Base-by-base conservation (phyloP, 1,140 invertebrate genomes). In the Pseudomyrmex flavicornis region DNA sequence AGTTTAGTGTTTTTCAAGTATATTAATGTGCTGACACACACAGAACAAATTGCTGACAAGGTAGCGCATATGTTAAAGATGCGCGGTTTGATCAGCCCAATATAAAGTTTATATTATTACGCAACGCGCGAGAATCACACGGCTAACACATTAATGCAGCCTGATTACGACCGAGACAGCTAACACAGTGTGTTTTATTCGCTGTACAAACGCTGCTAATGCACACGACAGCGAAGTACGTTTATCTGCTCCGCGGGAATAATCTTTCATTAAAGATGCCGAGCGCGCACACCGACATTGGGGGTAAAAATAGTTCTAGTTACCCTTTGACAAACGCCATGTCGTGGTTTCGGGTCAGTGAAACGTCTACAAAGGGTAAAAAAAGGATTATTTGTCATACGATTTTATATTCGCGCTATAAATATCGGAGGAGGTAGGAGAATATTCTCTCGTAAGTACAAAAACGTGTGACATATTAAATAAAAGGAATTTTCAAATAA, bases 311-410 rank as follows among this genome's bases (percentile, higher is more conserved):
- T 77, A 77, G 62, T 77, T 77, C 10, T 13, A 15, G 50, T 68
- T 75, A 77, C 26, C 63, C 75, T 77, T 77, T 77, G 75, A 68
- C 52, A 12, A 58, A 77, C 52, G 26, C 50, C 17, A 58, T 13
- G 52, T 0, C 10, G 17, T 68, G 35, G 35, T 77, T 77, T 17
- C 62, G 66, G 74, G 74, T 77, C 75, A 68, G 63, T 52, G 63
- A 68, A 48, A 77, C 75, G 35, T 50, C 75, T 50, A 66, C 62
- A 77, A 77, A 77, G 75, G 35, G 20, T 68, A 77, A 66, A 77
- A 76, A 77, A 77, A 52, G 26, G 50, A 68, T 58, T 20, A 77
- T 77, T 77, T 50, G 75, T 77, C 17, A 7, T 26, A 26, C 0
- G 5, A 77, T 77, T 68, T 73, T 73, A 58, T 72, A 58, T 70